Percentiles rank a stretch among this genome's conserved stretches.
These are phyloP conservation scores for Drosophila fulvimacula DNA, from an alignment of 2,888 invertebrate genomes.

Conservation along the genomic window DNA sequence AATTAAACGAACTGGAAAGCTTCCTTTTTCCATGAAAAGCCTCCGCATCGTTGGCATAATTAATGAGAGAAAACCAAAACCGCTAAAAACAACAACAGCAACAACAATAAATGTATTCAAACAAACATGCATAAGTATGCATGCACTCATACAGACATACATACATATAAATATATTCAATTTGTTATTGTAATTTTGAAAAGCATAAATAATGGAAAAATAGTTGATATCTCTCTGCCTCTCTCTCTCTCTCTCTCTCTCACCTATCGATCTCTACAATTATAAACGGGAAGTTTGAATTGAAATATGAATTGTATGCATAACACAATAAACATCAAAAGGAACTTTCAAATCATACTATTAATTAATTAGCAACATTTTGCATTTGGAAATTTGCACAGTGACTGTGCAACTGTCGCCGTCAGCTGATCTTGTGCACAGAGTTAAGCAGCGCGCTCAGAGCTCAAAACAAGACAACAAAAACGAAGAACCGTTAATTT, in stretches of 20 bases:
- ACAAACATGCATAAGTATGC: constrained; percentile 7
- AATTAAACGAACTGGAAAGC: constrained; percentile 75
- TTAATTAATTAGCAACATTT: neutral
- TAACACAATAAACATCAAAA: constrained; percentile 5
- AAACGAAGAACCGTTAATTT: constrained; percentile 47
- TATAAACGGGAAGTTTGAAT: constrained; percentile 34
- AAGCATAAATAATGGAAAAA: constrained; percentile 37
- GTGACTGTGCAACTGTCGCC: constrained; percentile 32
- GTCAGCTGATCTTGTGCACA: constrained; percentile 27
- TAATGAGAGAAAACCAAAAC: constrained; percentile 69
- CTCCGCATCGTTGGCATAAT: constrained; percentile 66
- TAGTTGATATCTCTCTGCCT: neutral
- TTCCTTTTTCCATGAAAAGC: constrained; percentile 67
- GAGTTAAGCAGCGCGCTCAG: neutral
- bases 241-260: too few relatives aligned
- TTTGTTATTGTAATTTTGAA: constrained; percentile 41
- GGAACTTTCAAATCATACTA: neutral
- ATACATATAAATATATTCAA: constrained; percentile 27
- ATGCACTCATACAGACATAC: neutral
- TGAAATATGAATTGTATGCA: constrained; percentile 24
- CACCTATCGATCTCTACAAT: constrained; percentile 28
- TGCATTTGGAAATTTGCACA: constrained; percentile 3
- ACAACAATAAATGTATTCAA: constrained; percentile 37
- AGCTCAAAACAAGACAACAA: neutral
- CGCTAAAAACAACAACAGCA: constrained; percentile 18